Evolutionary conservation across 2,113 vertebrate genomes (phyloP).

Genomic region (Macrotus californicus): DNA sequence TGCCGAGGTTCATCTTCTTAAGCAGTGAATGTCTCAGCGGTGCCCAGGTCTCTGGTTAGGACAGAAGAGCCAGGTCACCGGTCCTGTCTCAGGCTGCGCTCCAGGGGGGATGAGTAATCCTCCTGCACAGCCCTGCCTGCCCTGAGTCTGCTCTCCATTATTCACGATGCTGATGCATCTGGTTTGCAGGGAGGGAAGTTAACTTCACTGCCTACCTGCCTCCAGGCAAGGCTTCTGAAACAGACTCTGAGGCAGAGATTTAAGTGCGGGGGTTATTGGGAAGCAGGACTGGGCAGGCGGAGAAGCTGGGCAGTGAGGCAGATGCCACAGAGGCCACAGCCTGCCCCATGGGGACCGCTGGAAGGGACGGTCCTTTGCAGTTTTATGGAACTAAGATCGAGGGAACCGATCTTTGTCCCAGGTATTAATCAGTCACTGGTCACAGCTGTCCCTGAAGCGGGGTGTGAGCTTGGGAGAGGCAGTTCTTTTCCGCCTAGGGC

Average conservation of each 20-base stretch:
- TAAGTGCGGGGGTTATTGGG: not conserved
- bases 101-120: not conserved
- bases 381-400: not conserved
- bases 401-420: not conserved
- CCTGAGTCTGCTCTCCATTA: not conserved
- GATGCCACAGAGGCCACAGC: not conserved
- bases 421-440: not conserved
- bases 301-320: not conserved
- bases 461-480: not conserved
- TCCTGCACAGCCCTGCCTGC: not conserved
- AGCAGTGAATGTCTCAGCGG: not conserved
- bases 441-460: not conserved
- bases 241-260: not conserved
- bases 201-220: not conserved
- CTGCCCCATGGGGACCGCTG: not conserved
- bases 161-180: not conserved
- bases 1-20: not conserved
- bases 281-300: not conserved
- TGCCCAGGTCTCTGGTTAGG: not conserved
- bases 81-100: not conserved
- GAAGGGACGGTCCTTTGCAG: not conserved
- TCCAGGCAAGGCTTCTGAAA: not conserved
- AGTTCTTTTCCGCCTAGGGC: not conserved
- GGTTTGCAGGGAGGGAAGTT: not conserved
- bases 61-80: conserved; percentile 16